Evolutionary conservation across 1,140 invertebrate species (phyloP), one percentile per base, ranked within the genome.

Genomic region (Lucilia cuprina): DNA sequence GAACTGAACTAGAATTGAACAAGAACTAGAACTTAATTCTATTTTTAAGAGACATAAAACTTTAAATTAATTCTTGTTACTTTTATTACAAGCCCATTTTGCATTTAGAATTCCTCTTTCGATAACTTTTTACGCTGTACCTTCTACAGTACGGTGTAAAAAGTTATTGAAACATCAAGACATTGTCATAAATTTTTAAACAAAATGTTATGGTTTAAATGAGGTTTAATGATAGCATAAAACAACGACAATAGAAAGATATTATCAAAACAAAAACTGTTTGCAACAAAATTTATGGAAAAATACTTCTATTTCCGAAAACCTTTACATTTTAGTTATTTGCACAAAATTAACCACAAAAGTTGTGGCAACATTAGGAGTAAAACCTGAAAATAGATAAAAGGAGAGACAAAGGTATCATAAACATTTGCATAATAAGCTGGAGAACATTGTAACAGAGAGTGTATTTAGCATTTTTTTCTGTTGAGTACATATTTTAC

Each of bases 351-450:
- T 70, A 70, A 70, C 65, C 65, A 25, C 65, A 70, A 70, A 70
- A 10, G 65, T 70, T 21, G 19, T 70, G 21, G 21, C 5, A 70
- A 21, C 65, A 70, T n/a, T 19, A 55, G 13, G 65, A 70, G 1
- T 30, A 30, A 30, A 70, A 10, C n/a, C 25, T 30, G 25, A 30
- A 30, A 30, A 30, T 30, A 30, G 25, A 30, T 2, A 3, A 30
- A 30, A 30, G 65, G 8, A 25, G 17, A 9, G 21, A 70, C 25
- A 30, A 30, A 30, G 25, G 25, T 30, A 30, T 3, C 25, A 30
- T 30, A 60, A 70, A 70, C n/a, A 70, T 70, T 70, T 21, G 65
- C 19, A 70, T 70, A 70, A 70, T 70, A 19, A 70, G 65, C n/a
- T 9, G 65, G 17, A 10, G 21, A 41, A 70, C n/a, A 70, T 70